A percentile compares a stretch with the other conserved stretches of the same genome.
phyloP scores from a whole-genome alignment of 2,797 vertebrate species.

The Columba guinea region DNA sequence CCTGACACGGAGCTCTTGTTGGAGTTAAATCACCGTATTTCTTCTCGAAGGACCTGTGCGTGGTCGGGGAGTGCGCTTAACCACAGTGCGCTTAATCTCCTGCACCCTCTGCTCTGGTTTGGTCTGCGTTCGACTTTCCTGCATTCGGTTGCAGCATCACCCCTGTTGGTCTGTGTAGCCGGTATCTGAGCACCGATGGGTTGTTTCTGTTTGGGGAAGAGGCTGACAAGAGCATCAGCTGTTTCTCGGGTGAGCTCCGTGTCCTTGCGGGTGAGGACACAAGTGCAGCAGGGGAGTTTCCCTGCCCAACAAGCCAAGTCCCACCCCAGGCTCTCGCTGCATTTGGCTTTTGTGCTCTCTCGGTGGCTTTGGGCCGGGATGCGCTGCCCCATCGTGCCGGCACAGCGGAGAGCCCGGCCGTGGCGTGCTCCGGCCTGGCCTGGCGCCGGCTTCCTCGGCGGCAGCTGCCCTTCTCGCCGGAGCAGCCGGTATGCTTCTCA shows the following conservation, averaged over 20 bases:
- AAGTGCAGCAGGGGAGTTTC: background rate
- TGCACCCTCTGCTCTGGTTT: accelerated
- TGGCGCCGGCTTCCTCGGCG: background rate
- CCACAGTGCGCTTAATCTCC: background rate
- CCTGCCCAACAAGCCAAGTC: background rate
- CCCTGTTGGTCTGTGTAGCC: accelerated
- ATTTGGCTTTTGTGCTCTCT: background rate
- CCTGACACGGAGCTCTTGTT: background rate
- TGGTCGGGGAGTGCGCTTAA: background rate
- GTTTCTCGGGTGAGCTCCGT: accelerated
- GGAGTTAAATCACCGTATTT: background rate
- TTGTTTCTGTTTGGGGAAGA: background rate
- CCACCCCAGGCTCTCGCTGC: background rate
- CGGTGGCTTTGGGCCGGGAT: background rate
- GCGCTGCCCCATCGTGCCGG: accelerated
- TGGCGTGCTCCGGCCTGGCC: accelerated
- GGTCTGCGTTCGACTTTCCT: background rate
- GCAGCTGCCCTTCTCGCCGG: background rate
- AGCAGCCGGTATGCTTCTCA: slow-evolving; percentile 17
- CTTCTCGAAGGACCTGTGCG: background rate
- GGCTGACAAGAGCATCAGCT: background rate
- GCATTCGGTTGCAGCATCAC: accelerated
- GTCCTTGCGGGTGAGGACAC: background rate
- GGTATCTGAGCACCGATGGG: background rate
- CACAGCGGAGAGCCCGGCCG: background rate